Evolutionary conservation across 2,797 vertebrate species (phyloP).

Genomic region (Heterohyrax brucei): DNA sequence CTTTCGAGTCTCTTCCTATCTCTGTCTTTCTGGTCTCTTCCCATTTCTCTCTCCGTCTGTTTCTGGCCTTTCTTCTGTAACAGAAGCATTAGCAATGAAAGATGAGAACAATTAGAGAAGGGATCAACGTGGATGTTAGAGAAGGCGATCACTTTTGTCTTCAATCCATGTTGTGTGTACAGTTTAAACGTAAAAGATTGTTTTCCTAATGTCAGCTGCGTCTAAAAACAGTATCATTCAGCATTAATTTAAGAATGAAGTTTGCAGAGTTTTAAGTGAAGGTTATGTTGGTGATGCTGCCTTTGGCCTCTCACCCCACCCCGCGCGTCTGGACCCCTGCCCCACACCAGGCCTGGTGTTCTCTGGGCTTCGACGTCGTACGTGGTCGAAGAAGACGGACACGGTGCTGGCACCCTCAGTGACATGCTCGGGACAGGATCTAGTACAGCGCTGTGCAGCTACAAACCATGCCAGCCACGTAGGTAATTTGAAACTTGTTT

Average conservation of each 20-base stretch:
- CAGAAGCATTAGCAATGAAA: background rate
- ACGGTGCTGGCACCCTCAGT: background rate
- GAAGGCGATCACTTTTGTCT: background rate
- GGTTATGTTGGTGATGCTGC: background rate
- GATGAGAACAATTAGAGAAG: background rate
- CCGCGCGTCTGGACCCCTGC: background rate
- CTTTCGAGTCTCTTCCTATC: too few species aligned
- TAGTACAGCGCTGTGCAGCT: background rate
- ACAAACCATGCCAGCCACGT: background rate
- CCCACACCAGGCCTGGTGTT: too few species aligned
- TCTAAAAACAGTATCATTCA: background rate
- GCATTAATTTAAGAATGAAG: background rate
- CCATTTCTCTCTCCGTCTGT: background rate
- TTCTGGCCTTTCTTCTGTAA: background rate
- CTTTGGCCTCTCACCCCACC: background rate
- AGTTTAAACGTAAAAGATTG: background rate
- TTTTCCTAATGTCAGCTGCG: background rate
- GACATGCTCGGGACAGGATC: background rate
- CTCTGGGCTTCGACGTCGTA: background rate
- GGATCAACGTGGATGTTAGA: background rate
- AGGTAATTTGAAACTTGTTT: background rate
- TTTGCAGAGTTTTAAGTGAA: slow-evolving; percentile 20
- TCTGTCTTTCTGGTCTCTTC: too few species aligned
- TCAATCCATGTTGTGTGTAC: background rate
- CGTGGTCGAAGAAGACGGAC: background rate